Evolutionary conservation across 2,888 invertebrate genomes (phyloP).

Genomic region (Synanthedon tipuliformis): DNA sequence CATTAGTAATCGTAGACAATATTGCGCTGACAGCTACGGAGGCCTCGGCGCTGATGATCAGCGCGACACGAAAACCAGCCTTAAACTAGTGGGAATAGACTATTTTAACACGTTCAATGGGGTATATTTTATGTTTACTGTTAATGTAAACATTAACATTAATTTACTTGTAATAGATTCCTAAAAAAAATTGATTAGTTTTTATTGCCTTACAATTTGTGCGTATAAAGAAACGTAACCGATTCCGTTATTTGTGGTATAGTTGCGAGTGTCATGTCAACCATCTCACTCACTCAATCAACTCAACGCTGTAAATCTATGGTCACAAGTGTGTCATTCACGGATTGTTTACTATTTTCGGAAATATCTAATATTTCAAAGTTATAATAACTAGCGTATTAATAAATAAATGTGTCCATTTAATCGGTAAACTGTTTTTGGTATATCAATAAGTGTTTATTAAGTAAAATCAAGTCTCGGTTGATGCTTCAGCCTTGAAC

Average conservation of each 20-base stretch:
- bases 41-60: no score
- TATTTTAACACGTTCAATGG: no score
- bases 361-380: constrained; percentile 14
- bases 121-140: no score
- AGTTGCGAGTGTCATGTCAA: constrained; percentile 11
- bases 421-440: not conserved
- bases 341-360: constrained; percentile 64
- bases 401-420: constrained; percentile 20
- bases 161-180: no score
- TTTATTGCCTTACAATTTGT: no score
- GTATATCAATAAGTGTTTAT: not conserved
- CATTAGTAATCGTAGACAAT: no score
- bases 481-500: constrained; percentile 25
- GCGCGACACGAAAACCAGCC: no score
- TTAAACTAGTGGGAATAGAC: no score
- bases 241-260: constrained; percentile 52
- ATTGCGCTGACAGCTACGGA: no score
- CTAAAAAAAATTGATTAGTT: no score
- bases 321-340: constrained; percentile 61
- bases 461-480: constrained; percentile 8
- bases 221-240: constrained; percentile 26
- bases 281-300: constrained; percentile 11
- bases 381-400: constrained; percentile 6
- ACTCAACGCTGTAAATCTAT: constrained; percentile 61
- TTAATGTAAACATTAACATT: no score